Evolutionary conservation across 2,113 vertebrate genomes (phyloP).

Genomic region (Chionomys nivalis): DNA sequence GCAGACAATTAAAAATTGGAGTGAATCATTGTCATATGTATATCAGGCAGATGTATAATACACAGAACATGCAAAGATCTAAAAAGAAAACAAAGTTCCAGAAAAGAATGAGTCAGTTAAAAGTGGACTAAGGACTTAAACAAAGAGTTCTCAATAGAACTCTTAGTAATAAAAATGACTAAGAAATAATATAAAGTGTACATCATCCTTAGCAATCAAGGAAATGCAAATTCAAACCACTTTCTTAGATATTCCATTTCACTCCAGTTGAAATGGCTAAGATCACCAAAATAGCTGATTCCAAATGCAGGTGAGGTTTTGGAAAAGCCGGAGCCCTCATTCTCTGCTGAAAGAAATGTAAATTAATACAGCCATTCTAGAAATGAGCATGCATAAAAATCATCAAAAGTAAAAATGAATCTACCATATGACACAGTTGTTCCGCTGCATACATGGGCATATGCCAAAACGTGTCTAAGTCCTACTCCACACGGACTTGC

Average conservation of each 20-base stretch:
- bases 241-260: not conserved
- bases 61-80: not conserved
- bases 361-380: not conserved
- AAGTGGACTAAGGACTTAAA: not conserved
- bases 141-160: not conserved
- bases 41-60: not conserved
- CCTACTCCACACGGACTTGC: not conserved
- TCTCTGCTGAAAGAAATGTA: not conserved
- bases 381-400: not conserved
- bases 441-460: too few relatives aligned
- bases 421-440: not conserved
- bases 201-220: not conserved
- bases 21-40: not conserved
- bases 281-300: not conserved
- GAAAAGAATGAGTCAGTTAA: not conserved
- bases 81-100: not conserved
- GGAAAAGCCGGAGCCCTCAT: too few relatives aligned
- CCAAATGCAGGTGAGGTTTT: not conserved
- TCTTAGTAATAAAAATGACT: not conserved
- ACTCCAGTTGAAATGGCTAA: not conserved
- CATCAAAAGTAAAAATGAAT: not conserved
- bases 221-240: not conserved
- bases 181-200: not conserved
- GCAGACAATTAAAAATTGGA: too few relatives aligned
- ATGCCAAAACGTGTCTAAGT: accelerated